Base-by-base conservation (phyloP, 2,888 invertebrate genomes). In the Apotomis turbidana region DNA sequence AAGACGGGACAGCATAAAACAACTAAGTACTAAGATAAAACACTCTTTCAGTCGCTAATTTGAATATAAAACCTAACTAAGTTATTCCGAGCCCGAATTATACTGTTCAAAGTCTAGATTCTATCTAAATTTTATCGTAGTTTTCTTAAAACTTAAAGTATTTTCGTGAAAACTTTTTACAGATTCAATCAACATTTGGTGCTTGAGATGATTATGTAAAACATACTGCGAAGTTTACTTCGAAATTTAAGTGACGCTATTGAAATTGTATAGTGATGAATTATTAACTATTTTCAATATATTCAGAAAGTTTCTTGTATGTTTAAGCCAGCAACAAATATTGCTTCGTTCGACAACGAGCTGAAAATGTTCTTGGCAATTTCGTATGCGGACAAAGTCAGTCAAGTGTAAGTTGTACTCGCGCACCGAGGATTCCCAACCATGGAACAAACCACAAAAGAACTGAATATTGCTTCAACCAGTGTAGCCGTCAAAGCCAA, bases 1-100 rank as follows among this genome's bases (percentile, higher is more conserved):
- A 46, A 46, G 60, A 61, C 60, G 13, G 41, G 46, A 61, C 60
- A 13, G 41, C 41, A 61, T 15, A 41, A 54, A 63, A 51, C 49
- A 62, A 10, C 13, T 64, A 36, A 49, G 10, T n/a, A 27, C 6
- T 1, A 49, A 54, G 54, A 41, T 55, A 64, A 64, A 55, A 12
- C n/a, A 44, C 44, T 27, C 1, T 15, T 13, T 41, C 54, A 51
- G 4, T 44, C 46, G 60, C 46, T 12, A 55, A 44, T 55, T 64
- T 44, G 44, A 64, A 64, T 64, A 64, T 64, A 64, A 55, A 54
- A 44, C 54, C 12, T 41, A 64, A 64, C 27, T 41, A 64, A 64
- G 44, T 55, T 55, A 64, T 55, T 44, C 44, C 15, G 12, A 55
- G 44, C 54, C 55, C 41, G n/a, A 49, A 61, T 49, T 61, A 54